Evolutionary conservation across 2,113 vertebrate genomes (phyloP).

Genomic region (Antigone vipio): DNA sequence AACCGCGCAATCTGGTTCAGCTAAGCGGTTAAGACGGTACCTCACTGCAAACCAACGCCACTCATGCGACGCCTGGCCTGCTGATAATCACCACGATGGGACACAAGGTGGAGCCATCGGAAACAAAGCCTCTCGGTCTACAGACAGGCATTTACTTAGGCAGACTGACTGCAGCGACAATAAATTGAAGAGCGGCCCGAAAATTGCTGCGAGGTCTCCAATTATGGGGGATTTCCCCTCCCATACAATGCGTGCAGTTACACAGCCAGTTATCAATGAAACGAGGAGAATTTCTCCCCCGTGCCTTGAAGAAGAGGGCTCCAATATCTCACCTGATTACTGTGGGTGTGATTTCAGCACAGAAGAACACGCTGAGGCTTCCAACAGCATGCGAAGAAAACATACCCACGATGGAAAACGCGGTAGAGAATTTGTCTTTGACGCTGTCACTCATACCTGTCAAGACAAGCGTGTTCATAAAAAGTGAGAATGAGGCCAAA

Average conservation of each 20-base stretch:
- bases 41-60: fast-evolving
- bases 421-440: constrained; percentile 92
- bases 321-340: constrained; percentile 87
- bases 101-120: constrained; percentile 38
- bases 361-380: constrained; percentile 96
- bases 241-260: not conserved
- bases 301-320: not conserved
- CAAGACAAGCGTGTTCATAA: not conserved
- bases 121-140: not conserved
- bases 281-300: not conserved
- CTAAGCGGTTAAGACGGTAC: not conserved
- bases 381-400: constrained; percentile 95
- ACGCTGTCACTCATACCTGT: constrained; percentile 90
- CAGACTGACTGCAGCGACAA: not conserved
- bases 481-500: not conserved
- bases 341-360: constrained; percentile 95
- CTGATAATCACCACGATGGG: not conserved
- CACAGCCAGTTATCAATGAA: not conserved
- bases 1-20: not conserved
- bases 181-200: fast-evolving
- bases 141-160: not conserved
- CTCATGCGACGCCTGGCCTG: not conserved
- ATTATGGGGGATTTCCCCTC: not conserved
- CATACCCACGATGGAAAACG: constrained; percentile 97
- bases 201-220: not conserved